phyloP scores from a whole-genome alignment of 2,113 vertebrate genomes.

The Hyla sarda region DNA sequence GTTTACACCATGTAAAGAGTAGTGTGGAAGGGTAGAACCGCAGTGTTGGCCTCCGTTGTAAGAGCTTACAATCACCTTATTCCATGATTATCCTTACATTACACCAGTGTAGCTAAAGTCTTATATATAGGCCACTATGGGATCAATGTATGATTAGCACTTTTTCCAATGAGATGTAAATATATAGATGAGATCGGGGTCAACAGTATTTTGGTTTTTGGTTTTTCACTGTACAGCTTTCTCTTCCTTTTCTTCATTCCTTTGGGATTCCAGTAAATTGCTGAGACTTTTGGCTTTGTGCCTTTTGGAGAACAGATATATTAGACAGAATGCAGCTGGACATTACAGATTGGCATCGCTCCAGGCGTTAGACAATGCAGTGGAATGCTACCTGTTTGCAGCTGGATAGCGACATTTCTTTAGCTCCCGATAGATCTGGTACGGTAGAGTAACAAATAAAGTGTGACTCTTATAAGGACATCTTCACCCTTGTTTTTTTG shows the following conservation, averaged over 20 bases:
- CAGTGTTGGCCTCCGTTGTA: neutral
- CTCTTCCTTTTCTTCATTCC: slow-evolving; percentile 26
- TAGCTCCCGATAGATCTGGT: neutral
- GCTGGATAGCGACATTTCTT: neutral
- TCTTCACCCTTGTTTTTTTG: neutral
- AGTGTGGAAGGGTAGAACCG: neutral
- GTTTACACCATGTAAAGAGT: neutral
- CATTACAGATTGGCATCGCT: slow-evolving; percentile 29
- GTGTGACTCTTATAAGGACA: neutral
- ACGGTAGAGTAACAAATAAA: neutral
- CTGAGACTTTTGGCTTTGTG: slow-evolving; percentile 23
- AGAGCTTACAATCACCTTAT: neutral
- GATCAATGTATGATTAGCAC: slow-evolving; percentile 29
- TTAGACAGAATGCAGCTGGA: slow-evolving; percentile 62
- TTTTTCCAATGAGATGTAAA: slow-evolving; percentile 17
- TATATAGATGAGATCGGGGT: slow-evolving; percentile 3
- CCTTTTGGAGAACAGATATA: slow-evolving; percentile 57
- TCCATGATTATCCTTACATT: neutral
- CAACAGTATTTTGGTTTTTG: neutral
- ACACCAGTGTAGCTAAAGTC: neutral
- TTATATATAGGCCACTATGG: neutral
- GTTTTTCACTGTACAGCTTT: slow-evolving; percentile 25
- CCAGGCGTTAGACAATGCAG: slow-evolving; percentile 40
- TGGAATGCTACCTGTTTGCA: slow-evolving; percentile 59
- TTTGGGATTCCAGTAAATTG: slow-evolving; percentile 27